Base-by-base conservation (phyloP, 2,888 invertebrate species). In the Masnerella sp. region DNA sequence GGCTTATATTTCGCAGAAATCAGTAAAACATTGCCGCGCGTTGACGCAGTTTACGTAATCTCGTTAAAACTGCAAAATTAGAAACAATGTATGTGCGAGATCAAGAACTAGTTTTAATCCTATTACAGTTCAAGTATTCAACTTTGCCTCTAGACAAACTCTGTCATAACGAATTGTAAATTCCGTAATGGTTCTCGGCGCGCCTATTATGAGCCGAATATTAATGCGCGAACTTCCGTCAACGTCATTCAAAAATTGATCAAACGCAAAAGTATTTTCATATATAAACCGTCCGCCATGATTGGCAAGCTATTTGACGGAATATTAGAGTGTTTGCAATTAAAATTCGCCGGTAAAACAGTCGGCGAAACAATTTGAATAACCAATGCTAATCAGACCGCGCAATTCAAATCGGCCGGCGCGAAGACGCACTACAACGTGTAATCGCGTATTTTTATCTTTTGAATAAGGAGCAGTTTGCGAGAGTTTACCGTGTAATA, bases 101-200 rank as follows among this genome's bases (percentile, higher is more conserved):
- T 58, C 70, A 71, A 58, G 51, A 64, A 71, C 51, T 71, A 71
- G 70, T 71, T 71, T 71, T 64, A 71, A 71, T 64, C 70, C 62
- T 71, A 71, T 71, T 71, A 71, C 9, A 58, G 70, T 56, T 62
- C 62, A 62, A 70, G 70, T 58, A 64, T 62, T 71, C 70, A 71
- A 64, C 62, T 71, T 64, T 58, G 51, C 43, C 43, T 71, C 49
- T 56, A 70, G 62, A 71, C 71, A 71, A 71, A 71, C 65, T 71
- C 64, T 52, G 59, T 59, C 65, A 64, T 64, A 65, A 71, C 65
- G 71, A 65, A 71, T 71, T 71, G 52, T 71, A 65, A 64, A 71
- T 65, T 71, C 36, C 47, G 49, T 71, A 71, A 59, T 71, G 30
- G 65, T 58, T 25, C 65, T 59, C 52, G 36, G 25, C 49, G 32